Evolutionary conservation across 2,888 invertebrate species (phyloP).

Genomic region (Malachius bipustulatus): DNA sequence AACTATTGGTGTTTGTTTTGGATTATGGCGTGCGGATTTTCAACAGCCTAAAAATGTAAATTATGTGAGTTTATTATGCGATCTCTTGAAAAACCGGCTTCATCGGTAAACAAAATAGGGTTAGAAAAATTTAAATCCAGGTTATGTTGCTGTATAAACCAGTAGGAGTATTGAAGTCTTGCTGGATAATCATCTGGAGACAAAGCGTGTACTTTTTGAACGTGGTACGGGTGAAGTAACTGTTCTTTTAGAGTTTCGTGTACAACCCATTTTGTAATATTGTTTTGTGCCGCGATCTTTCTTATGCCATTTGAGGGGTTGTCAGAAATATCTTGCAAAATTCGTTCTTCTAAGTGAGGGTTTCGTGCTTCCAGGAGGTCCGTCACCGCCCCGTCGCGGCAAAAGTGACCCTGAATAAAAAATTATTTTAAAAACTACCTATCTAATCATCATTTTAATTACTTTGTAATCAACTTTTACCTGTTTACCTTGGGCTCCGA

Average conservation of each 20-base stretch:
- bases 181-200: neutral
- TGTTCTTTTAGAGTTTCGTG: neutral
- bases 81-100: neutral
- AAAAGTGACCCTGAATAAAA: too few species aligned
- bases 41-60: neutral
- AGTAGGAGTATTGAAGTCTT: neutral
- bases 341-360: too few species aligned
- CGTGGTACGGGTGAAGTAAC: neutral
- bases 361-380: too few species aligned
- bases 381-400: too few species aligned
- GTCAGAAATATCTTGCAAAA: too few species aligned
- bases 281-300: neutral
- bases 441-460: too few species aligned
- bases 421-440: too few species aligned
- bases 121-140: neutral
- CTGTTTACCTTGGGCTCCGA: too few species aligned
- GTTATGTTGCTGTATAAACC: neutral
- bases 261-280: neutral
- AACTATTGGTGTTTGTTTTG: neutral
- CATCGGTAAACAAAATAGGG: neutral
- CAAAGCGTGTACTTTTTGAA: neutral
- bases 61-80: neutral
- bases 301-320: too few species aligned
- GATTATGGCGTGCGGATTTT: conserved; percentile 1
- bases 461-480: too few species aligned